phyloP scores from a whole-genome alignment of 2,113 vertebrate genomes.

The Rhea pennata region DNA sequence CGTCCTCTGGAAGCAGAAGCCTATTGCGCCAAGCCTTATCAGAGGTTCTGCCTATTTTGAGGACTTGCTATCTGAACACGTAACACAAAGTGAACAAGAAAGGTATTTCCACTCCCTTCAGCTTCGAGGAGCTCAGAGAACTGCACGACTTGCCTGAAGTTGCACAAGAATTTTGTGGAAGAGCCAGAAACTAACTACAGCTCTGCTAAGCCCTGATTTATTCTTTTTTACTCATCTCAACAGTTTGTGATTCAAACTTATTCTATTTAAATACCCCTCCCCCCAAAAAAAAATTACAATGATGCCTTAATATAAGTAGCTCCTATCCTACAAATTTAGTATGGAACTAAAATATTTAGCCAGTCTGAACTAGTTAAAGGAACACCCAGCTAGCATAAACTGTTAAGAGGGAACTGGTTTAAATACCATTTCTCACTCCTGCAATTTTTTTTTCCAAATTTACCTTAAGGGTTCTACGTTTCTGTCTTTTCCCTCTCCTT shows the following conservation, averaged over 20 bases:
- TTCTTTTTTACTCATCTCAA: not conserved
- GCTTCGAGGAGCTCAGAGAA: not conserved
- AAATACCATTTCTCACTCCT: not conserved
- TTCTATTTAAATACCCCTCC: not conserved
- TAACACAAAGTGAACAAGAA: not conserved
- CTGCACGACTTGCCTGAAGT: not conserved
- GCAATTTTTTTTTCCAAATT: not conserved
- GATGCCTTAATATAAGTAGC: not conserved
- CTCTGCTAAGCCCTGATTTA: not conserved
- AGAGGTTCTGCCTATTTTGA: accelerated
- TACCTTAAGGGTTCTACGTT: not conserved
- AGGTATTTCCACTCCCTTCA: not conserved
- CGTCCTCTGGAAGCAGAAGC: not conserved
- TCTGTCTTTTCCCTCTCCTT: not conserved
- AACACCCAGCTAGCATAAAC: not conserved
- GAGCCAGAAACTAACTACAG: not conserved
- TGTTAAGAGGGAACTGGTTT: not conserved
- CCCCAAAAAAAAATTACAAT: not conserved
- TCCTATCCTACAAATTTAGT: not conserved
- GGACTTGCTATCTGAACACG: not conserved
- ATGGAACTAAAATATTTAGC: not conserved
- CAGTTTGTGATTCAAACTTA: not conserved
- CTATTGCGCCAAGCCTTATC: not conserved
- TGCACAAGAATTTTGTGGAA: not conserved
- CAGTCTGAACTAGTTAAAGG: not conserved